Conservation (phyloP, 2,797 vertebrate species). For the Halcyon chelicuti region DNA sequence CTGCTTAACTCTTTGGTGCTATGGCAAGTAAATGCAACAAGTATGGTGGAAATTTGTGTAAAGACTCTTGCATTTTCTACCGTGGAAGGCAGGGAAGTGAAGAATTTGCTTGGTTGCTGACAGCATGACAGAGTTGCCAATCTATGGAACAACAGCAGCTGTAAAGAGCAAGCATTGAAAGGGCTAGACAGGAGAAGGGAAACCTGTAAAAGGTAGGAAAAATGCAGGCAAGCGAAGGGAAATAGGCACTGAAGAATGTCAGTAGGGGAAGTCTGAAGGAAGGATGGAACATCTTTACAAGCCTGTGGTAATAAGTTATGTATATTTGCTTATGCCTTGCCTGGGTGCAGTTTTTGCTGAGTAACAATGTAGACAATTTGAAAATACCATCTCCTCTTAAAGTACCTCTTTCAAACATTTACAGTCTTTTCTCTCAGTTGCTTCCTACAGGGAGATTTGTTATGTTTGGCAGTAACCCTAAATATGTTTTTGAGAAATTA, state of each 20-base stretch:
- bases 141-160: neutral
- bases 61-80: neutral
- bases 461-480: neutral
- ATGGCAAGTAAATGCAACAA: neutral
- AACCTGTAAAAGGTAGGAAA: neutral
- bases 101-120: neutral
- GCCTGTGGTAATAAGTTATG: neutral
- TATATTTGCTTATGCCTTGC: neutral
- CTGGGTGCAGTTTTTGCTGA: neutral
- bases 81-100: neutral
- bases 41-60: neutral
- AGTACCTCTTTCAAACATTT: slow-evolving; percentile 2
- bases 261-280: neutral
- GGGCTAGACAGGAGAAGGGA: neutral
- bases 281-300: neutral
- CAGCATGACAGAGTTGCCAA: neutral
- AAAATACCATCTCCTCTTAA: slow-evolving; percentile 41
- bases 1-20: neutral
- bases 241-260: neutral
- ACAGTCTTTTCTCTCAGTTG: neutral
- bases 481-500: neutral
- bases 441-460: neutral
- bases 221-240: neutral
- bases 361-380: neutral
- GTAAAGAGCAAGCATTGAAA: neutral